Base-by-base conservation (phyloP, 2,888 invertebrate species). In the Masnerella sp. region DNA sequence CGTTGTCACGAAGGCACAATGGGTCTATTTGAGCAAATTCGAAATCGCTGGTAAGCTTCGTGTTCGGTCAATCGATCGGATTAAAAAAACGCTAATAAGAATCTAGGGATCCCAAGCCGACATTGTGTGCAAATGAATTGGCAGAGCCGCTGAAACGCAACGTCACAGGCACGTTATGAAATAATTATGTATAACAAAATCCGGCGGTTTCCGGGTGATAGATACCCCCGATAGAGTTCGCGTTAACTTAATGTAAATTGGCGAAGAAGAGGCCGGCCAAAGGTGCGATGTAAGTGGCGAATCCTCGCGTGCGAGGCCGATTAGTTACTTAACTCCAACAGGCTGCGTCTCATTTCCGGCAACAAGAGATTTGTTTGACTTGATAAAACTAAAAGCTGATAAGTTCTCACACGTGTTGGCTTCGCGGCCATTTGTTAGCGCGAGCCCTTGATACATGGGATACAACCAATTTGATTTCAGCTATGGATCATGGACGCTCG, bases 371-470 rank as follows among this genome's bases (percentile, higher is more conserved):
- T 75, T 75, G 75, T 72, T 75, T 75, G 72, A 75, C 75, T 75
- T 61, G 69, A 75, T 75, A 75, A 75, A 75, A 75, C 75, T 75
- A 75, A 72, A 72, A 75, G 75, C 75, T 75, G 75, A 75, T 75
- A 72, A 75, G 69, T 75, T 75, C 56, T 75, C 75, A 75, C 75
- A 75, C 68, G 75, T 75, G 71, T 75, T 75, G 45, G 47, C 54
- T 71, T 72, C 59, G 38, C 61, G 38, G 75, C 65, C 64, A 75
- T 75, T 75, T 72, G 68, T 75, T 71, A 75, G 51, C 42, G 25
- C 56, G 58, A 74, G 70, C 68, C 64, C 71, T 75, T 75, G 75
- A 75, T 75, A 72, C 71, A 75, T 71, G 64, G 64, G 68, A 71
- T 75, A 75, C 75, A 70, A 30, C 62, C 67, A 71, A 75, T 71